phyloP scores from a whole-genome alignment of 1,140 invertebrate genomes.

The Leptinotarsa undecemlineata region DNA sequence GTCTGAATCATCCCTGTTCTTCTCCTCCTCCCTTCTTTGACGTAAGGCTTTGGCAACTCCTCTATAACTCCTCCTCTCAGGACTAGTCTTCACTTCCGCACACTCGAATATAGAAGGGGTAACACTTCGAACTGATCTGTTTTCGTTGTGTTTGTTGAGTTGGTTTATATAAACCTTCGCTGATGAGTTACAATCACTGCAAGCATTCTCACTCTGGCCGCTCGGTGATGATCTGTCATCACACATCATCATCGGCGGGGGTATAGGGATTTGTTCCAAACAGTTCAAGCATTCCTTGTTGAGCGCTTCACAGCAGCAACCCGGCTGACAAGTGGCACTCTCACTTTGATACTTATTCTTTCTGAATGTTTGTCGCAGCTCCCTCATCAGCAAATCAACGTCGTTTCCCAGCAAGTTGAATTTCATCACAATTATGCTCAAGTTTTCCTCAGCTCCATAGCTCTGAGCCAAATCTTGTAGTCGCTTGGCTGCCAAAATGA shows the following conservation, averaged over 20 bases:
- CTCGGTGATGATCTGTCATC: constrained; percentile 79
- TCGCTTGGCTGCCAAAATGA: constrained; percentile 77
- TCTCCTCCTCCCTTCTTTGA: constrained; percentile 60
- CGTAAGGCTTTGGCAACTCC: constrained; percentile 61
- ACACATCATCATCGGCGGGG: constrained; percentile 55
- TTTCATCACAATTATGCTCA: constrained; percentile 76
- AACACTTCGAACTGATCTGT: constrained; percentile 50
- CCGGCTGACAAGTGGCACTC: constrained; percentile 60
- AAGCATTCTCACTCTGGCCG: constrained; percentile 77
- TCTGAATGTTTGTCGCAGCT: constrained; percentile 71
- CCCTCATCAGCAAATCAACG: constrained; percentile 74
- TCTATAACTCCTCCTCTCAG: constrained; percentile 60
- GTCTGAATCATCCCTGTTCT: constrained; percentile 63
- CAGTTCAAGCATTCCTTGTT: constrained; percentile 66
- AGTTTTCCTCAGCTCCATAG: constrained; percentile 78
- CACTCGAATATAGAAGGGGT: constrained; percentile 52
- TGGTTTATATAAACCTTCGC: constrained; percentile 54
- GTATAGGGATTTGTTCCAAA: constrained; percentile 49
- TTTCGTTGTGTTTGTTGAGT: constrained; percentile 49
- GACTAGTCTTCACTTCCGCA: constrained; percentile 48
- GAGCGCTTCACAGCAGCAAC: constrained; percentile 65
- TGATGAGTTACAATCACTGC: constrained; percentile 61
- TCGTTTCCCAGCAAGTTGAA: constrained; percentile 68
- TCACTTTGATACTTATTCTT: constrained; percentile 60
- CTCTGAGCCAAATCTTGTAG: constrained; percentile 81